Conservation (phyloP, 1,140 invertebrate species). For the Meloidogyne chitwoodi region DNA sequence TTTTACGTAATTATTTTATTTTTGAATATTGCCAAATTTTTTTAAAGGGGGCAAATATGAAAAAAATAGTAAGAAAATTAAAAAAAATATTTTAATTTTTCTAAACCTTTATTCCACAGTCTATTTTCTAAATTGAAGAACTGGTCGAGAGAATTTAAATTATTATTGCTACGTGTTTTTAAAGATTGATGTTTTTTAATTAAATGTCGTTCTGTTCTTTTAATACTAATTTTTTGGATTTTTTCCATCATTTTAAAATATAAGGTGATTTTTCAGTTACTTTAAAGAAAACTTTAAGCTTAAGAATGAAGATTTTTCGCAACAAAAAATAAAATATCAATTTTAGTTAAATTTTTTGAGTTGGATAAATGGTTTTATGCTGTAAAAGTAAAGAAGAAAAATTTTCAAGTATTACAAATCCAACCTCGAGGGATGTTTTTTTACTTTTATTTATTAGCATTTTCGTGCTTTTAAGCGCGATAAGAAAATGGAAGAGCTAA, state of each 20-base stretch:
- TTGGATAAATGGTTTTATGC: background rate
- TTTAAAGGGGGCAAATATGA: background rate
- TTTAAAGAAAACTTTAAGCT: background rate
- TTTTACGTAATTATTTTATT: too few relatives aligned
- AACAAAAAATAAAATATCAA: background rate
- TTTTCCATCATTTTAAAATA: background rate
- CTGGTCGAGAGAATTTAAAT: conserved; percentile 3
- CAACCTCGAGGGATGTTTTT: background rate
- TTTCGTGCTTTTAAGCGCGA: background rate
- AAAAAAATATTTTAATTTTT: too few relatives aligned
- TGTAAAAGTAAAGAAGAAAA: background rate
- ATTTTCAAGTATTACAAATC: background rate
- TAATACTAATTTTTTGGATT: background rate
- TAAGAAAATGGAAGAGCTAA: conserved; percentile 8
- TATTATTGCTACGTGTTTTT: background rate
- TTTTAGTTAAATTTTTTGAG: background rate
- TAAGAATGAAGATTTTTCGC: background rate
- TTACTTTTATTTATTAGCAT: background rate
- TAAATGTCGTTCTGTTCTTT: background rate
- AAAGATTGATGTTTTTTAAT: background rate
- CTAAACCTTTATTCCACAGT: conserved; percentile 9
- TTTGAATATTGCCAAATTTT: too few relatives aligned
- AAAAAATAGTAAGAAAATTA: background rate
- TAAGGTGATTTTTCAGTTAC: background rate
- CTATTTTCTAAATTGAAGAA: conserved; percentile 9